These are phyloP conservation scores for Octodon degus DNA, from an alignment of 2,113 vertebrate species.

Conservation along the genomic window DNA sequence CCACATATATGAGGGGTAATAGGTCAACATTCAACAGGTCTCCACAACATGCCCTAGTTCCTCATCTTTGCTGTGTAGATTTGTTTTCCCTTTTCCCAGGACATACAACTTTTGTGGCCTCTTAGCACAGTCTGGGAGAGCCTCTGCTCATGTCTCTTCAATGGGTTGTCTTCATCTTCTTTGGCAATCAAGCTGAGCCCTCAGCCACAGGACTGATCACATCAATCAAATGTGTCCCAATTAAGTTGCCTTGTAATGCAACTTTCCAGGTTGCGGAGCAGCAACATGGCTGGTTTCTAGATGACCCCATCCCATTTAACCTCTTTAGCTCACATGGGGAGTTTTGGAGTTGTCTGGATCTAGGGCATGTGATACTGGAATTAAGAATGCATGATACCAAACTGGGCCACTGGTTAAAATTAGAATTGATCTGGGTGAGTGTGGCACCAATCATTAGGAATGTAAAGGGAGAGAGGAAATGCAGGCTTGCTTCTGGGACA, in stretches of 20 bases:
- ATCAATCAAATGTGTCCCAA: neutral
- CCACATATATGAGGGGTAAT: neutral
- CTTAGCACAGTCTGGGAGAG: neutral
- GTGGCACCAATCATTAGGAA: neutral
- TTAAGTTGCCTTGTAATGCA: neutral
- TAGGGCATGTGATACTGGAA: neutral
- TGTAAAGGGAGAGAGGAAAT: neutral
- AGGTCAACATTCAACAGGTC: neutral
- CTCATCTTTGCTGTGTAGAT: too few relatives aligned
- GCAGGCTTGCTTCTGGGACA: neutral
- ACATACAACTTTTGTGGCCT: neutral
- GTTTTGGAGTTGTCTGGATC: too few relatives aligned
- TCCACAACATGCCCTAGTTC: neutral
- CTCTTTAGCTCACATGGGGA: too few relatives aligned
- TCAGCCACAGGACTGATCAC: neutral
- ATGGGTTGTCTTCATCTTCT: neutral
- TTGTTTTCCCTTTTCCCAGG: neutral
- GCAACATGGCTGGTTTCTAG: too few relatives aligned
- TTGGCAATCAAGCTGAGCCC: neutral
- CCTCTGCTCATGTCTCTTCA: neutral
- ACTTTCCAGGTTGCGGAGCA: neutral
- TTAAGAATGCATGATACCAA: neutral
- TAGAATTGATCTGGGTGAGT: neutral
- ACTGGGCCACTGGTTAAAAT: neutral
- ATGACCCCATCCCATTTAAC: too few relatives aligned